These are phyloP conservation scores for Vidua chalybeata DNA, from an alignment of 2,113 vertebrate genomes.

Conservation along the genomic window DNA sequence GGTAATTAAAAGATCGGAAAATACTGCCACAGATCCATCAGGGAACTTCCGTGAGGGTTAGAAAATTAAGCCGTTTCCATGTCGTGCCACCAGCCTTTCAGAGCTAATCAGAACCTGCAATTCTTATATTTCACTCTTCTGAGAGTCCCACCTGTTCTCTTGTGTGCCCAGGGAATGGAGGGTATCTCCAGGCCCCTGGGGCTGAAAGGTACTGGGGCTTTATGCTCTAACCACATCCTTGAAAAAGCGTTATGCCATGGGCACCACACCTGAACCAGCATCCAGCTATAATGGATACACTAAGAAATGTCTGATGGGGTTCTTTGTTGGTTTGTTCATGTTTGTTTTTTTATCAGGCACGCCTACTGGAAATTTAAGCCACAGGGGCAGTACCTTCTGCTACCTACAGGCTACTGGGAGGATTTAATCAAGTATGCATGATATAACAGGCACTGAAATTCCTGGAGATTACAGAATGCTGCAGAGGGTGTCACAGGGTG, in stretches of 20 bases:
- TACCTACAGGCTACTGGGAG: background rate
- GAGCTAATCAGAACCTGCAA: background rate
- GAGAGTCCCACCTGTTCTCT: background rate
- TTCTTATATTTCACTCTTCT: background rate
- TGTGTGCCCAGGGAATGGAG: background rate
- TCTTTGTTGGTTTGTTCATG: background rate
- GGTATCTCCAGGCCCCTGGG: background rate
- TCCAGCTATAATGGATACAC: background rate
- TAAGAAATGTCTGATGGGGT: background rate
- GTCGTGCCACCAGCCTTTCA: background rate
- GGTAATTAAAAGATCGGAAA: conserved; percentile 12
- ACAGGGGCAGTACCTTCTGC: background rate
- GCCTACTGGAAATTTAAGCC: background rate
- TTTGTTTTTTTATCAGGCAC: background rate
- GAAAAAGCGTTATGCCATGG: background rate
- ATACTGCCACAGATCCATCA: background rate
- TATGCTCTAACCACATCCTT: background rate
- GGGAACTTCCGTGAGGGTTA: background rate
- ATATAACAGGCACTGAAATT: background rate
- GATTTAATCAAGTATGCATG: background rate
- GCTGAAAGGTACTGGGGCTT: background rate
- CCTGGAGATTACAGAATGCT: background rate
- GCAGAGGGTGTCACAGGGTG: background rate
- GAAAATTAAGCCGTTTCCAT: background rate
- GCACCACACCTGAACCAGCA: background rate